Evolutionary conservation across 2,797 vertebrate species (phyloP).

Genomic region (Mormyrops attenuatus): DNA sequence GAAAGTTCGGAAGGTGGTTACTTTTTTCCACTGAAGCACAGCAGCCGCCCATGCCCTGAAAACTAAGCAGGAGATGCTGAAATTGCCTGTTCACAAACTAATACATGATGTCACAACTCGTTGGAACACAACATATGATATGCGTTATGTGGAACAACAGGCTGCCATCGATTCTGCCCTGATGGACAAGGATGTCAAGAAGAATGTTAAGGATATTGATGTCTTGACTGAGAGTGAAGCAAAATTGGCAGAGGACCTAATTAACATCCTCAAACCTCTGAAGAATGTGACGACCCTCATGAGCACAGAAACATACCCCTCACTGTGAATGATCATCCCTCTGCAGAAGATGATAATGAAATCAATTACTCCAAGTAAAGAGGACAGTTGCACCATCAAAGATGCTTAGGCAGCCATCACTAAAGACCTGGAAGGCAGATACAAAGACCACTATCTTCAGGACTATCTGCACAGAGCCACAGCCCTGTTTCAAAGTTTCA

Average conservation of each 20-base stretch:
- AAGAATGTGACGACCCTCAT: background rate
- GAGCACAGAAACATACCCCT: background rate
- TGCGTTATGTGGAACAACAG: background rate
- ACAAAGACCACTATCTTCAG: background rate
- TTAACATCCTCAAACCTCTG: background rate
- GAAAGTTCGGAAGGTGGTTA: background rate
- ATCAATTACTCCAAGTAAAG: background rate
- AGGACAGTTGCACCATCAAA: background rate
- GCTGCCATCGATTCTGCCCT: background rate
- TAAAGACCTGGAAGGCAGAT: background rate
- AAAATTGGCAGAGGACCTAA: background rate
- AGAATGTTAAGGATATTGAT: background rate
- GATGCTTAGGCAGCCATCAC: background rate
- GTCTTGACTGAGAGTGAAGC: background rate
- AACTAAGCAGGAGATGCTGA: background rate
- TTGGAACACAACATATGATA: background rate
- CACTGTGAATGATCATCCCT: background rate
- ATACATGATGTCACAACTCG: background rate
- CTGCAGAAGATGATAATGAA: background rate
- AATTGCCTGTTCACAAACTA: background rate
- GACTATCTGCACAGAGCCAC: background rate
- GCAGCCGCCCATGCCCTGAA: background rate
- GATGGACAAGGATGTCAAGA: background rate
- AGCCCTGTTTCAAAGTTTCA: background rate
- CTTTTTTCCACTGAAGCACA: background rate